A percentile compares a stretch with the other conserved stretches of the same genome.
Conservation (phyloP, 2,888 invertebrate species). For the Aporophyla nigra region DNA sequence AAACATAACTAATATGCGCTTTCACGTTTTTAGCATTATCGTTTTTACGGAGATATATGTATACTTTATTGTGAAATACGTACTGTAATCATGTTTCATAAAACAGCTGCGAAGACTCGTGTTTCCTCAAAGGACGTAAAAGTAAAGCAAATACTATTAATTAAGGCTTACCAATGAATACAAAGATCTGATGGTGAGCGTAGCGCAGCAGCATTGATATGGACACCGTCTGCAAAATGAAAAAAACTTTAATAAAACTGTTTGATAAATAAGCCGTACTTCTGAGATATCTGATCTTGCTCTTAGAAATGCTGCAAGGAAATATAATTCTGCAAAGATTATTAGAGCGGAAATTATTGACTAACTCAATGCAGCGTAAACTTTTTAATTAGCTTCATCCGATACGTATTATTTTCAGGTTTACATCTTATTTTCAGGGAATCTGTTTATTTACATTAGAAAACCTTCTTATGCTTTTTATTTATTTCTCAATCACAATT, state of each 20-base stretch:
- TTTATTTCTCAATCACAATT: neutral
- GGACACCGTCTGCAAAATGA: conserved; percentile 97
- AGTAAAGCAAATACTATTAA: conserved; percentile 49
- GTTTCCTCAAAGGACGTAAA: conserved; percentile 42
- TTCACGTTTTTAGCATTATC: too few species aligned
- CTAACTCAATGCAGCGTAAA: neutral
- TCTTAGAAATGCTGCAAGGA: conserved; percentile 6
- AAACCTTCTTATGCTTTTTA: neutral
- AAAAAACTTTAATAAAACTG: conserved; percentile 22
- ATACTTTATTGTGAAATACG: neutral
- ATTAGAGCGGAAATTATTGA: neutral
- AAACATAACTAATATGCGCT: too few species aligned
- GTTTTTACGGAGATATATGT: too few species aligned
- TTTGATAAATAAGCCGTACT: neutral
- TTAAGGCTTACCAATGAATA: conserved; percentile 97
- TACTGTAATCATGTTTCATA: conserved; percentile 2
- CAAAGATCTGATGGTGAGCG: conserved; percentile 99
- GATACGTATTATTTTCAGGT: neutral
- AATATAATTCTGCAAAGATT: neutral
- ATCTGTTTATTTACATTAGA: neutral
- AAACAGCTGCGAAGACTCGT: conserved; percentile 21
- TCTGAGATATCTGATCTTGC: neutral
- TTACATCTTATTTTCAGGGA: neutral
- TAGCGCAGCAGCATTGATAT: conserved; percentile 99
- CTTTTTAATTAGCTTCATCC: conserved; percentile 10